These are phyloP conservation scores for Tupiocoris notatus DNA, from an alignment of 2,888 invertebrate genomes.

Conservation along the genomic window DNA sequence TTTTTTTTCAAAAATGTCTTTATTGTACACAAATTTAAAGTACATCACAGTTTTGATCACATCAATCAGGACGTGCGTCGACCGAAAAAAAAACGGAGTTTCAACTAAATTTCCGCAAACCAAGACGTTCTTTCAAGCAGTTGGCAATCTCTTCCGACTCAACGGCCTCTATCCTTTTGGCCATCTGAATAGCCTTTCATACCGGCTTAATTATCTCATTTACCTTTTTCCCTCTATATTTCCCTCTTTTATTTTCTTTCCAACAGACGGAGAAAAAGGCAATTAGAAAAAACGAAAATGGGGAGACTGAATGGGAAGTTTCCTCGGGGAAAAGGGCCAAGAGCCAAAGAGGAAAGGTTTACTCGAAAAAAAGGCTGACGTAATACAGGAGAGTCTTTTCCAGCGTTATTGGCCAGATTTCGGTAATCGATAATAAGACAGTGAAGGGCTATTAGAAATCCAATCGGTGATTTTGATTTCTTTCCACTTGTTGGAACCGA, in stretches of 20 bases:
- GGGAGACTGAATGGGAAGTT: neutral
- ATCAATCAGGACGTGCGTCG: too few species aligned
- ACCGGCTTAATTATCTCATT: conserved; percentile 29
- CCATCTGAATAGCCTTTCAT: conserved; percentile 9
- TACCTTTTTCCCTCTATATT: conserved; percentile 2
- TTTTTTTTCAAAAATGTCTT: too few species aligned
- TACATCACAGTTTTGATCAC: too few species aligned
- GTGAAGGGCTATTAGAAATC: too few species aligned
- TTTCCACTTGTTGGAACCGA: too few species aligned
- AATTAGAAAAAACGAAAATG: neutral
- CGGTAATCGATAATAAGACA: neutral
- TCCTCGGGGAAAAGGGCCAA: neutral
- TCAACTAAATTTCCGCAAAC: neutral
- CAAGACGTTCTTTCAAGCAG: conserved; percentile 1
- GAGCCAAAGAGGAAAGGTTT: neutral
- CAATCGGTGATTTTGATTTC: too few species aligned
- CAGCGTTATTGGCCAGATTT: neutral
- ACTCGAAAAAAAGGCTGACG: neutral
- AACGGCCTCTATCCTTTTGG: conserved; percentile 3
- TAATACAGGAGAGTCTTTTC: neutral
- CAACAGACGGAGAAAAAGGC: neutral
- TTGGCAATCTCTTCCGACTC: conserved; percentile 27
- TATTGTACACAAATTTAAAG: too few species aligned
- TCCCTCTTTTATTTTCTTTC: neutral
- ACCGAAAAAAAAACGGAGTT: neutral